Percentiles rank a stretch among this genome's conserved stretches.
Evolutionary conservation across 2,797 vertebrate genomes (phyloP).

Genomic region (Aotus griseimembra): DNA sequence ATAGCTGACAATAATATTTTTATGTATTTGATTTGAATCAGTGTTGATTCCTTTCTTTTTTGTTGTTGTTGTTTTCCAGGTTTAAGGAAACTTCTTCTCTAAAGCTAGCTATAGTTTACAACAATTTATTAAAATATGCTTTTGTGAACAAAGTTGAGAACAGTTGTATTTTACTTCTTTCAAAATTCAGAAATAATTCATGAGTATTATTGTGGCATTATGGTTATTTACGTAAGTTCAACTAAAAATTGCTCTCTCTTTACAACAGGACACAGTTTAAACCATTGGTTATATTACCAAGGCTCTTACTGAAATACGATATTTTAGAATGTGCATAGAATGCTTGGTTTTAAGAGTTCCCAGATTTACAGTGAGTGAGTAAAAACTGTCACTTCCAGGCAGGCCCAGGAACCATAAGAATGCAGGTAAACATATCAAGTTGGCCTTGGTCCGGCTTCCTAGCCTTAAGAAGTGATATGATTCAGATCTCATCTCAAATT

Average conservation of each 20-base stretch:
- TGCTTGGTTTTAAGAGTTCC: not conserved
- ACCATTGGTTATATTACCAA: not conserved
- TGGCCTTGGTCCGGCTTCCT: not conserved
- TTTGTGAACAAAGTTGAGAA: not conserved
- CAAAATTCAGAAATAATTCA: not conserved
- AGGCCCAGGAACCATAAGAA: not conserved
- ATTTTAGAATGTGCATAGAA: not conserved
- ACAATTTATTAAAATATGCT: not conserved
- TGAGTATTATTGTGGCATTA: not conserved
- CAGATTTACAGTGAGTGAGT: not conserved
- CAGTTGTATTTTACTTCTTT: too few relatives aligned
- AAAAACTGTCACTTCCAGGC: not conserved
- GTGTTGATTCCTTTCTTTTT: not conserved
- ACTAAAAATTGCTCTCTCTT: not conserved
- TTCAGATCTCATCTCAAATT: not conserved
- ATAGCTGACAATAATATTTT: not conserved
- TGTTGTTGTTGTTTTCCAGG: not conserved
- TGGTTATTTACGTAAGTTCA: not conserved
- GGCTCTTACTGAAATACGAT: not conserved
- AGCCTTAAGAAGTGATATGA: not conserved
- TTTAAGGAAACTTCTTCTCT: not conserved
- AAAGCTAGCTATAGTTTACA: not conserved
- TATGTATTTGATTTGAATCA: not conserved
- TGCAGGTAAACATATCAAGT: not conserved
- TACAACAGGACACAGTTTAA: not conserved